phyloP scores from a whole-genome alignment of 2,113 vertebrate genomes.

The Varanus salvator region DNA sequence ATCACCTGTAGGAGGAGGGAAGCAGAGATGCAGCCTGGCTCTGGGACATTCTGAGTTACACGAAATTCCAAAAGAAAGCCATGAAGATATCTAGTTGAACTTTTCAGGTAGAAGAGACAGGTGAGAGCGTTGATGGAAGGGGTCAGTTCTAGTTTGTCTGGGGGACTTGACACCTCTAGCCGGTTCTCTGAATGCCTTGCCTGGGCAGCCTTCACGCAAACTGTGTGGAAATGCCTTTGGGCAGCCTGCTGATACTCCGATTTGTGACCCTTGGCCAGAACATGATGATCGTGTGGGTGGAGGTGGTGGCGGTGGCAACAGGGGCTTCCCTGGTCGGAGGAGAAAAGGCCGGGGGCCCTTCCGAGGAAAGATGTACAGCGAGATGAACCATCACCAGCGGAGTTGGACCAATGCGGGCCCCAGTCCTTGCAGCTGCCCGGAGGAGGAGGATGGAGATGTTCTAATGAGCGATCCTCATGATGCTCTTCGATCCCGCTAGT shows the following conservation, averaged over 20 bases:
- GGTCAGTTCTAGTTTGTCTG: not conserved
- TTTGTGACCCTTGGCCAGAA: constrained; percentile 68
- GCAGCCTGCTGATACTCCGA: fast-evolving
- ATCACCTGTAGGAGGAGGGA: not conserved
- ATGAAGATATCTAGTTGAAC: no score
- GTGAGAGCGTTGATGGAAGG: not conserved
- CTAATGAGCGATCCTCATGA: constrained; percentile 84
- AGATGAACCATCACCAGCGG: constrained; percentile 70
- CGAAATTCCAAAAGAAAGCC: not conserved
- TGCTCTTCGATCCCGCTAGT: constrained; percentile 81
- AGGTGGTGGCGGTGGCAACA: constrained; percentile 69
- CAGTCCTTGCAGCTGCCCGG: constrained; percentile 59
- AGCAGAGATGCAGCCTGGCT: not conserved
- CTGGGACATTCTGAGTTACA: not conserved
- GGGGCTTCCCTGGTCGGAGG: constrained; percentile 75
- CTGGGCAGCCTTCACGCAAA: not conserved
- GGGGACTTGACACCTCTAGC: not conserved
- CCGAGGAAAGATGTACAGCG: constrained; percentile 76
- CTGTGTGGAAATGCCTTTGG: not conserved
- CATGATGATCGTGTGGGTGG: constrained; percentile 82
- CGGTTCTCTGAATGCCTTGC: not conserved
- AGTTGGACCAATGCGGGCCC: constrained; percentile 71
- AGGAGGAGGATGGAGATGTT: constrained; percentile 81
- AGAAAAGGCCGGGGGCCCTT: constrained; percentile 83
- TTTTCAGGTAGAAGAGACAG: not conserved